A percentile compares a stretch with the other conserved stretches of the same genome.
These are phyloP conservation scores for Metallyticus violacea DNA, from an alignment of 2,888 invertebrate species.

Conservation along the genomic window DNA sequence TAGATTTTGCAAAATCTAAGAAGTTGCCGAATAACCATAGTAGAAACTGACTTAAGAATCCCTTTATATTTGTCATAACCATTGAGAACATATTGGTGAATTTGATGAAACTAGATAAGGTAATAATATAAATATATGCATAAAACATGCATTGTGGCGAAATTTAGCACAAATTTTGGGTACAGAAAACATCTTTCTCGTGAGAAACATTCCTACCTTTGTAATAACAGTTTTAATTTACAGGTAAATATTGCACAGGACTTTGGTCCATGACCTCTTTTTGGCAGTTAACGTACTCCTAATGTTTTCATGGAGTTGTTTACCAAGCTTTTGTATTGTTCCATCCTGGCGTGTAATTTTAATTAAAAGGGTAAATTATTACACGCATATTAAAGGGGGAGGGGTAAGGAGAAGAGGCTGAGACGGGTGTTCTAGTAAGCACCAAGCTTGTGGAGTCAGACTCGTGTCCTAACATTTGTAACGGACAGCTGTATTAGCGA, in stretches of 20 bases:
- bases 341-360: constrained; percentile 18
- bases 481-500: constrained; percentile 11
- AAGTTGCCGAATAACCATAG: no score
- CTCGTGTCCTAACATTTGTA: constrained; percentile 17
- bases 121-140: no score
- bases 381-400: constrained; percentile 11
- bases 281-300: not conserved
- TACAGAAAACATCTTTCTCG: no score
- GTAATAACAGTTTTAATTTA: not conserved
- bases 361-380: constrained; percentile 14
- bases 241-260: not conserved
- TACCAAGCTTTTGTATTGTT: constrained; percentile 7
- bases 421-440: not conserved
- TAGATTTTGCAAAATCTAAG: no score
- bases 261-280: not conserved
- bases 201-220: not conserved
- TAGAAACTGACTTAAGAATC: no score
- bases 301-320: not conserved
- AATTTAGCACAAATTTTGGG: no score
- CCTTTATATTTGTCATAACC: no score
- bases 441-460: not conserved
- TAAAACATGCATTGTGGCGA: no score
- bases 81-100: no score
- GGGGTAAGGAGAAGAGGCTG: not conserved
- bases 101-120: no score